Evolutionary conservation across 2,797 vertebrate species (phyloP).

Genomic region (Sarcophilus harrisii): DNA sequence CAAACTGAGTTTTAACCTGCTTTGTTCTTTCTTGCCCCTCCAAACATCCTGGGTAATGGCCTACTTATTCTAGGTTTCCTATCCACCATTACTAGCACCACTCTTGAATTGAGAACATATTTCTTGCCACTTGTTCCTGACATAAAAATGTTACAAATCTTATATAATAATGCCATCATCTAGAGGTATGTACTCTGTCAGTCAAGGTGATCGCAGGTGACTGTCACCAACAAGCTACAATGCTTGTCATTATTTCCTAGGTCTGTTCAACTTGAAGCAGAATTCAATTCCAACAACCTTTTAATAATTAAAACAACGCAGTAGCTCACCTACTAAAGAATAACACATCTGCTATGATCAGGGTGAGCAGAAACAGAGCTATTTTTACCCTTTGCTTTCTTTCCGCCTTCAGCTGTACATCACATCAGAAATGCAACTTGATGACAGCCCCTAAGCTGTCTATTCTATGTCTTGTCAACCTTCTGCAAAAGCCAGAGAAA

Average conservation of each 20-base stretch:
- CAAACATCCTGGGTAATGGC: background rate
- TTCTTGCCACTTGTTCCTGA: background rate
- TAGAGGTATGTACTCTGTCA: constrained; percentile 29
- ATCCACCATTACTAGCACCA: background rate
- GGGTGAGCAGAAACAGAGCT: constrained; percentile 46
- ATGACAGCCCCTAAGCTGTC: constrained; percentile 39
- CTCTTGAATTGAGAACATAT: background rate
- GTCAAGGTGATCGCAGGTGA: constrained; percentile 24
- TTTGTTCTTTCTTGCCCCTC: background rate
- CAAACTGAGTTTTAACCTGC: background rate
- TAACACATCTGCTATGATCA: constrained; percentile 54
- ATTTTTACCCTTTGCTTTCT: constrained; percentile 31
- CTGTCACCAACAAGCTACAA: constrained; percentile 3
- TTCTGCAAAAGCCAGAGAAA: background rate
- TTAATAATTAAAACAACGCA: constrained; percentile 11
- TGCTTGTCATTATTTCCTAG: constrained; percentile 40
- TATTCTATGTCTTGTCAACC: constrained; percentile 34
- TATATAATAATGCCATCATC: background rate
- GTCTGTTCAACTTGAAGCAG: constrained; percentile 26
- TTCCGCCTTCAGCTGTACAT: constrained; percentile 19
- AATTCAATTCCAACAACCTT: constrained; percentile 44
- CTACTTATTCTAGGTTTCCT: background rate
- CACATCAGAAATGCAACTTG: constrained; percentile 34
- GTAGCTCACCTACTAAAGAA: constrained; percentile 53
- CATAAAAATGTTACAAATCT: background rate